Evolutionary conservation across 2,888 invertebrate genomes (phyloP), one percentile per base, ranked within the genome.

Genomic region (Yponomeuta cagnagella): DNA sequence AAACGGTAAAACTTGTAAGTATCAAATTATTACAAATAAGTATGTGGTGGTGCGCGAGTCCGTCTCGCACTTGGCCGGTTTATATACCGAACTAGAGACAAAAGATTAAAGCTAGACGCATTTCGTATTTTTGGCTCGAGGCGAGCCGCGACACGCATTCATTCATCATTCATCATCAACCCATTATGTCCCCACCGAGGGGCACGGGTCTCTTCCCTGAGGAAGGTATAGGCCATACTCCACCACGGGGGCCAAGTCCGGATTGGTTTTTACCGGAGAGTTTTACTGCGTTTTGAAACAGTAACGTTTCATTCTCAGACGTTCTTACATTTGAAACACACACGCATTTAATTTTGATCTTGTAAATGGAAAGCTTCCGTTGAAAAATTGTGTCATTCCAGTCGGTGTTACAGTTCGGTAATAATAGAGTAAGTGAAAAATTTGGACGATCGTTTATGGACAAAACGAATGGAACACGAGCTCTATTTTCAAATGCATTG

Each of bases 91-190:
- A 72, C 70, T 72, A 74, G 75, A 80, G 77, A 77, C 77, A 80
- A 82, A 81, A 78, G 75, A 80, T 80, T 77, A 77, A 78, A 65
- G 75, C 76, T 75, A 76, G 82, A 83, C 74, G 83, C 79, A 81
- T 83, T 82, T 80, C 80, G 77, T 83, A 83, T 84, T 83, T 82
- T 83, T 82, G 82, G 82, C 81, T 80, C 78, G 77, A 75, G 74
- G 76, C 77, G 76, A 76, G 76, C 78, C 75, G 77, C 80, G 77
- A 74, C 79, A 84, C 82, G 82, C 82, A 82, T n/a, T n/a, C n/a
- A n/a, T n/a, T n/a, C n/a, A n/a, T n/a, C n/a, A n/a, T n/a, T n/a
- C n/a, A n/a, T n/a, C n/a, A n/a, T n/a, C n/a, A n/a, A n/a, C n/a
- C n/a, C n/a, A n/a, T n/a, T n/a, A n/a, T n/a, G n/a, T n/a, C n/a